A percentile compares a stretch with the other conserved stretches of the same genome.
These are phyloP conservation scores for Ptychoptera albimana DNA, from an alignment of 2,888 invertebrate species.

Conservation along the genomic window DNA sequence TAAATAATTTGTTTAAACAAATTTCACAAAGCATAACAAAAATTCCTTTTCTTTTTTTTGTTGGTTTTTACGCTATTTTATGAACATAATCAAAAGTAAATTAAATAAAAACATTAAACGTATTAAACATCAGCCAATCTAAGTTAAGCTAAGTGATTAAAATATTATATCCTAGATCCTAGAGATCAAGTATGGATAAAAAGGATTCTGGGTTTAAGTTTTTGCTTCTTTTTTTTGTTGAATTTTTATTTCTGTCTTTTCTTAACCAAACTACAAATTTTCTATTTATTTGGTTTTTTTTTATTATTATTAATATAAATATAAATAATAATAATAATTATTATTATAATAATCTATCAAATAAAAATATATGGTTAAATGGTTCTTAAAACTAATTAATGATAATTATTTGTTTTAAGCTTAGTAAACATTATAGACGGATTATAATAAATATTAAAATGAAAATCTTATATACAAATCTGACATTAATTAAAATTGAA, in stretches of 20 bases:
- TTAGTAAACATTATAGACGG: background rate
- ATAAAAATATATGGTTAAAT: background rate
- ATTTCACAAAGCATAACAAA: too few species aligned
- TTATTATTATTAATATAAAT: too few species aligned
- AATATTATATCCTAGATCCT: conserved; percentile 13
- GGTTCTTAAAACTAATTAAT: conserved; percentile 9
- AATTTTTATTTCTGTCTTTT: conserved; percentile 2
- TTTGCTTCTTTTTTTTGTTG: background rate
- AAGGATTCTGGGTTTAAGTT: conserved; percentile 9
- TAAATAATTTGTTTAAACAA: too few species aligned
- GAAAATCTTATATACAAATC: background rate
- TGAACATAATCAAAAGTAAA: background rate
- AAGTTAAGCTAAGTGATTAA: conserved; percentile 11
- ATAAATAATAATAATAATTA: too few species aligned
- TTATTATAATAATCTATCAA: too few species aligned
- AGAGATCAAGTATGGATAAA: conserved; percentile 15
- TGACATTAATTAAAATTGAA: background rate
- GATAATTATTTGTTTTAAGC: conserved; percentile 10
- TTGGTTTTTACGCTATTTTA: too few species aligned
- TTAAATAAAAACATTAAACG: background rate
- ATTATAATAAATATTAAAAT: background rate
- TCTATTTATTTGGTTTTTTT: too few species aligned
- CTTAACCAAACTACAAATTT: too few species aligned
- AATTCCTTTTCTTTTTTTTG: too few species aligned
- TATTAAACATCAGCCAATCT: conserved; percentile 2